Conservation (phyloP, 2,797 vertebrate genomes). For the Odontamblyopus lacepedii region DNA sequence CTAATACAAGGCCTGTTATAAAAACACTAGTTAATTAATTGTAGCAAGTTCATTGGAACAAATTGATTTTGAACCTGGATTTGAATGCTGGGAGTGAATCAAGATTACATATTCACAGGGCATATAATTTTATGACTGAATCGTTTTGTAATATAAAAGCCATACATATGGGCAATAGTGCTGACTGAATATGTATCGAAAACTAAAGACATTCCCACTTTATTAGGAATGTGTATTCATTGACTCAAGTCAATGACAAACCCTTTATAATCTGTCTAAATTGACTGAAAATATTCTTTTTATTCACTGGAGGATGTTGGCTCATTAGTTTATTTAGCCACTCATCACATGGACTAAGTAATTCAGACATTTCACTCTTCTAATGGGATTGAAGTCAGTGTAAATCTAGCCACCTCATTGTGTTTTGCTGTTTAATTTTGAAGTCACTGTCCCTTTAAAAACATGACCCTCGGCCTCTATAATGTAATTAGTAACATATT, state of each 20-base stretch:
- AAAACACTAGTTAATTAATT: no score
- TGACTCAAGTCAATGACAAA: neutral
- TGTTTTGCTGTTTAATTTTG: slow-evolving; percentile 25
- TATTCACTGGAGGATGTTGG: neutral
- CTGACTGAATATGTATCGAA: neutral
- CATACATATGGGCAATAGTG: neutral
- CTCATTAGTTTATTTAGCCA: slow-evolving; percentile 40
- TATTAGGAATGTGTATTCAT: neutral
- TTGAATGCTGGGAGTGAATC: no score
- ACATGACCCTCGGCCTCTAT: neutral
- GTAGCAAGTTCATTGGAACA: no score
- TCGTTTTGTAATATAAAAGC: no score
- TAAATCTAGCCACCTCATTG: slow-evolving; percentile 49
- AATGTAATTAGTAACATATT: slow-evolving; percentile 1
- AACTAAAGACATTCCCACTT: no score
- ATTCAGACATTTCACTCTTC: slow-evolving; percentile 51
- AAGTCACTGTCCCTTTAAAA: neutral
- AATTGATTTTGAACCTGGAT: no score
- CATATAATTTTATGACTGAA: no score
- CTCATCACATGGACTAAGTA: slow-evolving; percentile 50
- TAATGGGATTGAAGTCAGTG: slow-evolving; percentile 43
- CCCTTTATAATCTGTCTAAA: neutral
- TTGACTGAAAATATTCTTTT: neutral
- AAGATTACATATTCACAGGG: no score
- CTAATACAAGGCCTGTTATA: no score